Percentiles rank a stretch among this genome's conserved stretches.
Evolutionary conservation across 2,888 invertebrate genomes (phyloP).

Genomic region (Sinopyrophorus schimmeli): DNA sequence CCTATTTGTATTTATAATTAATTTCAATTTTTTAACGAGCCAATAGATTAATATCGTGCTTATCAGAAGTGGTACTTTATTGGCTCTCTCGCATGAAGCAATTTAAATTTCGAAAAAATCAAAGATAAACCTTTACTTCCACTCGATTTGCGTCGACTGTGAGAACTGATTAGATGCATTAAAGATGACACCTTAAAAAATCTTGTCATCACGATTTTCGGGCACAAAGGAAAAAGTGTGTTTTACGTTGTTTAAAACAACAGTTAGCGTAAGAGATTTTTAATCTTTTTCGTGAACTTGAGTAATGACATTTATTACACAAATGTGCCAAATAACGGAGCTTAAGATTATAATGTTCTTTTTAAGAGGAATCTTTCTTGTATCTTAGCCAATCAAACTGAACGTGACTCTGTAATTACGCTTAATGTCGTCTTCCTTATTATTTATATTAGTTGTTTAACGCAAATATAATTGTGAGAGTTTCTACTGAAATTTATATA

Average conservation of each 20-base stretch:
- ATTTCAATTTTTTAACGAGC: too few relatives aligned
- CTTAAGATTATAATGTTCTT: conserved; percentile 17
- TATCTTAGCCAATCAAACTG: conserved; percentile 24
- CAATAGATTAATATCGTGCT: too few relatives aligned
- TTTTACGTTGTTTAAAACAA: conserved; percentile 12
- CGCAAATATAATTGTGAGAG: conserved; percentile 32
- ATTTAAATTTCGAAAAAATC: too few relatives aligned
- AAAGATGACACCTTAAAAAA: too few relatives aligned
- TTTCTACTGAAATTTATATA: conserved; percentile 4
- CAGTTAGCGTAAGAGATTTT: conserved; percentile 16
- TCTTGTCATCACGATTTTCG: conserved; percentile 3
- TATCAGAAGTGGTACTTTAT: too few relatives aligned
- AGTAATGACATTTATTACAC: conserved; percentile 23
- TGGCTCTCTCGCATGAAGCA: too few relatives aligned
- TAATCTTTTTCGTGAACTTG: conserved; percentile 17
- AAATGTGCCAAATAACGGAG: conserved; percentile 29
- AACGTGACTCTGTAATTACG: conserved; percentile 27
- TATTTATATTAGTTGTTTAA: conserved; percentile 30
- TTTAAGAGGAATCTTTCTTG: conserved; percentile 11
- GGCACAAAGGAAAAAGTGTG: conserved; percentile 6
- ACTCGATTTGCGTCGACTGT: too few relatives aligned
- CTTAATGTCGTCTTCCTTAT: conserved; percentile 27
- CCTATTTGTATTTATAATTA: too few relatives aligned
- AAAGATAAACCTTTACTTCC: too few relatives aligned
- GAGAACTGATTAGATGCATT: too few relatives aligned